Evolutionary conservation across 2,113 vertebrate species (phyloP), one percentile per base, ranked within the genome.

Genomic region (Elanus axillaris): DNA sequence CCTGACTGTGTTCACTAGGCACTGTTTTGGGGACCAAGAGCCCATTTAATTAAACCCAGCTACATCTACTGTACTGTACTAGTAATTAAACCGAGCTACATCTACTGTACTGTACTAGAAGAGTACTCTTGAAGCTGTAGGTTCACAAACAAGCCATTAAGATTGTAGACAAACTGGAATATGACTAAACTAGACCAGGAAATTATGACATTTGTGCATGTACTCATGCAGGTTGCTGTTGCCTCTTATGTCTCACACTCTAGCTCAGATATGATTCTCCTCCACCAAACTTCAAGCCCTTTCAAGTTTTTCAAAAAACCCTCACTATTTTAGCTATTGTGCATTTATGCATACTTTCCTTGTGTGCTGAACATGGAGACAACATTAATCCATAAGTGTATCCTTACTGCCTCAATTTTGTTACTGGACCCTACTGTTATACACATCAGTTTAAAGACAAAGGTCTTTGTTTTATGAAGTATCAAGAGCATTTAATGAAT

Each of bases 221-320:
- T 77, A 69, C 27, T 52, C 20, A 48, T 26, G 4, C 19, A 20
- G 8, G 15, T 13, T 59, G 43, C 32, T 68, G 22, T 52, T 7
- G 67, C 3, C 42, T 40, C 11, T 45, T 50, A 48, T 4, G 4
- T 63, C 19, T 89, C 53, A 55, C 47, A 80, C 3, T 16, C 25
- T 22, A 76, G 53, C 8, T 76, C 45, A 86, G 32, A n/a, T 29
- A n/a, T 1, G 13, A 55, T 55, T 63, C 36, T 81, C 23, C 10
- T 43, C 34, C 17, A 59, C 7, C 29, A 76, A 84, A 50, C 15
- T 72, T 22, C 2, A 53, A 84, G 7, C 26, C 10, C 11, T 52
- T 56, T 13, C 0, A 0, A 11, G 9, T n/a, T 77, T 91, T 77
- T 16, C 7, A 38, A 68, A 78, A 69, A 13, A 4, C 4, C 11